These are phyloP conservation scores for Dinoponera quadriceps DNA, from an alignment of 1,140 invertebrate genomes.

Conservation along the genomic window DNA sequence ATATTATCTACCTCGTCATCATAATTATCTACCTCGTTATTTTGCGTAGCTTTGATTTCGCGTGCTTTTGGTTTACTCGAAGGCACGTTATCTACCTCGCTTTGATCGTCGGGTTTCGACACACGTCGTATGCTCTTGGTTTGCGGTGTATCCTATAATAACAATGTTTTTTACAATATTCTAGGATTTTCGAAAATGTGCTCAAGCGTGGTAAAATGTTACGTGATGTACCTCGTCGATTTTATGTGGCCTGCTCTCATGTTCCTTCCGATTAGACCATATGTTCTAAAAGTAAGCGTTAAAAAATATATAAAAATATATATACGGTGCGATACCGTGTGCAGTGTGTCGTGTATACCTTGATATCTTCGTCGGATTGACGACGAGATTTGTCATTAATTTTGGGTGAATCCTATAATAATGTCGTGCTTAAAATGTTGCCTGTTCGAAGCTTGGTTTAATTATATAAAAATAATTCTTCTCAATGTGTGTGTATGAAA, in stretches of 20 bases:
- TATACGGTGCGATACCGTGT: too few relatives aligned
- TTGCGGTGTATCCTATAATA: constrained; percentile 43
- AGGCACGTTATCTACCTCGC: constrained; percentile 19
- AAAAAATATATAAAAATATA: too few relatives aligned
- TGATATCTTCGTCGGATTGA: too few relatives aligned
- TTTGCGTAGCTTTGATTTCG: not conserved
- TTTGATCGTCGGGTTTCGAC: constrained; percentile 29
- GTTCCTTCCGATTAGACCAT: not conserved
- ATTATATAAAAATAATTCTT: too few relatives aligned
- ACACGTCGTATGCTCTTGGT: constrained; percentile 22
- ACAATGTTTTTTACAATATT: not conserved
- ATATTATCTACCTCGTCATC: not conserved
- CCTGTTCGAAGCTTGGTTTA: too few relatives aligned
- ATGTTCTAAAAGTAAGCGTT: not conserved
- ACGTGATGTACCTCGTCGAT: constrained; percentile 48
- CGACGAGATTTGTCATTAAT: too few relatives aligned
- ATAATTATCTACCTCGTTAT: constrained; percentile 39
- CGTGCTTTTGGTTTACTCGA: not conserved
- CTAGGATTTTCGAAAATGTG: not conserved
- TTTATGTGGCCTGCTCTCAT: constrained; percentile 3
- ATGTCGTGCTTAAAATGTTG: too few relatives aligned
- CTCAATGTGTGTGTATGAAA: too few relatives aligned
- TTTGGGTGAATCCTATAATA: too few relatives aligned
- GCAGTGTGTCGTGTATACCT: too few relatives aligned
- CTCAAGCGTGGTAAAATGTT: not conserved